These are phyloP conservation scores for Pseudeuparius sepicola DNA, from an alignment of 2,888 invertebrate species.

Conservation along the genomic window DNA sequence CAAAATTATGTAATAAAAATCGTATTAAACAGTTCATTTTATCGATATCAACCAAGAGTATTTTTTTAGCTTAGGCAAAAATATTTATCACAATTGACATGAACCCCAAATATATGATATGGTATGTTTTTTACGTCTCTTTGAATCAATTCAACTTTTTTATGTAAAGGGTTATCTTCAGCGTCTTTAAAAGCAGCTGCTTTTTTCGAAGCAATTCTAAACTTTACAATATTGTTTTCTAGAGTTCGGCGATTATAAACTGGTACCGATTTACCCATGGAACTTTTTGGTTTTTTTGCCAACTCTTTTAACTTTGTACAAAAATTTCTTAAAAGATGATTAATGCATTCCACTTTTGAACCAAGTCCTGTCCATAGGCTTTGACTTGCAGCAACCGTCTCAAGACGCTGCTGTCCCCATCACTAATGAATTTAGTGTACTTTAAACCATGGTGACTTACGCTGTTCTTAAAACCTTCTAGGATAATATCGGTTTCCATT, in stretches of 20 bases:
- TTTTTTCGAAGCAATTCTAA: conserved; percentile 10
- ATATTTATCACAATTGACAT: too few species aligned
- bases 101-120: conserved; percentile 27
- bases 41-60: too few species aligned
- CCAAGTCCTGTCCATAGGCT: conserved; percentile 21
- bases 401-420: conserved; percentile 32
- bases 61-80: too few species aligned
- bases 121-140: conserved; percentile 19
- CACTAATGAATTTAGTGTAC: conserved; percentile 29
- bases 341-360: conserved; percentile 29
- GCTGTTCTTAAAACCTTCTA: conserved; percentile 29
- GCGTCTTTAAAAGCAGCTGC: conserved; percentile 7
- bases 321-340: conserved; percentile 16
- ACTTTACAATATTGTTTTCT: too few species aligned
- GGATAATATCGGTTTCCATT: conserved; percentile 32
- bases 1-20: too few species aligned
- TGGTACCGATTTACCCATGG: too few species aligned
- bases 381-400: conserved; percentile 23
- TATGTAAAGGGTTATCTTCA: conserved; percentile 7
- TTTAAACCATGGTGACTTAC: conserved; percentile 27
- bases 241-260: too few species aligned
- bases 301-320: conserved; percentile 15
- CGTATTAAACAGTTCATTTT: too few species aligned
- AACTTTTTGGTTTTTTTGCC: too few species aligned
- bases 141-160: conserved; percentile 11